Conservation (phyloP, 35 echinoderm and acorn worm species). For the Lytechinus variegatus region DNA sequence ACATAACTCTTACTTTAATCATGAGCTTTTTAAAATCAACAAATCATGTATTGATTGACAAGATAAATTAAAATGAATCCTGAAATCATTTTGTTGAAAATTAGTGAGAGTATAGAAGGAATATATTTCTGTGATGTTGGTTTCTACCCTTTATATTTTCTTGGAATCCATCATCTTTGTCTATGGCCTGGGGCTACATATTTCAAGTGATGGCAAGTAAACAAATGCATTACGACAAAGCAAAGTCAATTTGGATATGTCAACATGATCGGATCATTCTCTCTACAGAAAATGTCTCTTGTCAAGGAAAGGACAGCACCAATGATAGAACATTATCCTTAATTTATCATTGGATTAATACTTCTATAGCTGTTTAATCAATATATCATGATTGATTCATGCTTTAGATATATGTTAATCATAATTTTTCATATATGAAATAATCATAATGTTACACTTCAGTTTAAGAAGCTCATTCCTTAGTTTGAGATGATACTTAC, state of each 20-base stretch:
- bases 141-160: background rate
- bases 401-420: too few species aligned
- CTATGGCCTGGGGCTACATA: conserved; percentile 17
- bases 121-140: background rate
- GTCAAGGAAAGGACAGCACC: background rate
- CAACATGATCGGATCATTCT: conserved; percentile 39
- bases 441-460: too few species aligned
- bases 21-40: too few species aligned
- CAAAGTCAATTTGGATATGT: conserved; percentile 47
- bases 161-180: background rate
- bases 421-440: too few species aligned
- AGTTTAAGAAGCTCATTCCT: too few species aligned
- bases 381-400: too few species aligned
- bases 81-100: background rate
- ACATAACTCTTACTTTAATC: too few species aligned
- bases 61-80: too few species aligned
- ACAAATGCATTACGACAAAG: conserved; percentile 21
- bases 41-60: too few species aligned
- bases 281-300: background rate
- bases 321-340: background rate
- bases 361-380: background rate
- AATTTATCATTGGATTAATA: background rate
- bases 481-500: too few species aligned
- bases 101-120: background rate
- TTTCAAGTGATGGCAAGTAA: conserved; percentile 48